phyloP scores from a whole-genome alignment of 2,113 vertebrate genomes.

The Mastomys natalensis region DNA sequence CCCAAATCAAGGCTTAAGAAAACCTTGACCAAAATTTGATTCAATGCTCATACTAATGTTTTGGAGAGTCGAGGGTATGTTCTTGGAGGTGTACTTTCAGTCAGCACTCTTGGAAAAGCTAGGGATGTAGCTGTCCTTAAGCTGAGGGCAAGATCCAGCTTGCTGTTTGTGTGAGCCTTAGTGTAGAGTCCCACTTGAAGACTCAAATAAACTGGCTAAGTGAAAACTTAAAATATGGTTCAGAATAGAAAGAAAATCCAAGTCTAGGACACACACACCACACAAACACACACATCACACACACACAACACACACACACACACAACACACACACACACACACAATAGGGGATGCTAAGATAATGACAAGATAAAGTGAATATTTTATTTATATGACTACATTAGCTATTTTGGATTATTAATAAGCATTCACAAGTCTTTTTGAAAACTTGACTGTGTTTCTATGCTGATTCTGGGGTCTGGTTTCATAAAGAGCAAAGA shows the following conservation, averaged over 20 bases:
- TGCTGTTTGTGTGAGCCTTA: slow-evolving; percentile 48
- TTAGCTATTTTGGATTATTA: neutral
- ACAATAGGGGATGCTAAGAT: slow-evolving; percentile 24
- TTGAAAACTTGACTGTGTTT: neutral
- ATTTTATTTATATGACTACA: neutral
- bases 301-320: neutral
- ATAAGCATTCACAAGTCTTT: neutral
- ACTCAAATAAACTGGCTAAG: slow-evolving; percentile 46
- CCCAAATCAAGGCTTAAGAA: neutral
- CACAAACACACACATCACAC: neutral
- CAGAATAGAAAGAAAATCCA: neutral
- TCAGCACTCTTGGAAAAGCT: slow-evolving; percentile 14
- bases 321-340: neutral
- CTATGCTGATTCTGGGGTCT: neutral
- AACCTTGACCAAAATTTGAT: slow-evolving; percentile 34
- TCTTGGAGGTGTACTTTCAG: neutral
- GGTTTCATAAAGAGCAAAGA: neutral
- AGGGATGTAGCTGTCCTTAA: slow-evolving; percentile 7
- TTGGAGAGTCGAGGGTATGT: slow-evolving; percentile 53
- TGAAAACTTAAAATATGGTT: slow-evolving; percentile 26
- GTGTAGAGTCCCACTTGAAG: neutral
- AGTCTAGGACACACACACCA: neutral
- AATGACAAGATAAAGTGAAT: slow-evolving; percentile 53
- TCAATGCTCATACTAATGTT: slow-evolving; percentile 41
- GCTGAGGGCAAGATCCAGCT: slow-evolving; percentile 70